Base-by-base conservation (phyloP, 2,797 vertebrate species). In the Hirundo rustica region DNA sequence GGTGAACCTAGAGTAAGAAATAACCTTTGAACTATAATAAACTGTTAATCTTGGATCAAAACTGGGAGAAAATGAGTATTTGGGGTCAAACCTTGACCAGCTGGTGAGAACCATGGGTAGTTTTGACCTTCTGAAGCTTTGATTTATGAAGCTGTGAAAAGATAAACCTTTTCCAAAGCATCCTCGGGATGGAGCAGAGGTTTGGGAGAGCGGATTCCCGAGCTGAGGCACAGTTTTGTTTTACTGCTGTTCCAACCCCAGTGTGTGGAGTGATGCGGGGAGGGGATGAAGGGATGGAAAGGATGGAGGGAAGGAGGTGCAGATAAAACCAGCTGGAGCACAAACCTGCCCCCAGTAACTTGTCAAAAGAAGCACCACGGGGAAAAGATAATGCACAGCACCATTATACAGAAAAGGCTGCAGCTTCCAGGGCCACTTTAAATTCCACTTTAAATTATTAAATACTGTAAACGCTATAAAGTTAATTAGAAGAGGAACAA, bases 401-500 rank as follows among this genome's bases (percentile, higher is more conserved):
- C 94, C 88, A 81, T 90, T 38, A 38, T 88, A 79, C 93, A 96
- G 94, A 93, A 92, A 84, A 55, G 84, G 92, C 85, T 80, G 91
- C 92, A 51, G 74, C 16, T 50, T 94, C 94, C 89, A 78, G 90
- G 95, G 91, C 91, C 96, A 76, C 88, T 97, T 95, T 79, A 96
- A 96, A 96, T 97, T 97, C 95, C 95, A 73, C 89, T 97, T 97
- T 92, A 93, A 97, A 97, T 97, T 97, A 98, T 98, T 98, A 97
- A 98, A 97, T 92, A 96, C 96, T 96, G 97, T 98, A 97, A 98
- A 98, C 67, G 95, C 97, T 86, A 95, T 97, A 95, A 96, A 96
- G 96, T 98, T 98, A 98, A 98, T 98, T 97, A 98, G 96, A 97
- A 97, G 97, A 98, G 97, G 97, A 98, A 97, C 96, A 97, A 97